Evolutionary conservation across 1,140 invertebrate species (phyloP).

Genomic region (Pygmarrhopalites habei): DNA sequence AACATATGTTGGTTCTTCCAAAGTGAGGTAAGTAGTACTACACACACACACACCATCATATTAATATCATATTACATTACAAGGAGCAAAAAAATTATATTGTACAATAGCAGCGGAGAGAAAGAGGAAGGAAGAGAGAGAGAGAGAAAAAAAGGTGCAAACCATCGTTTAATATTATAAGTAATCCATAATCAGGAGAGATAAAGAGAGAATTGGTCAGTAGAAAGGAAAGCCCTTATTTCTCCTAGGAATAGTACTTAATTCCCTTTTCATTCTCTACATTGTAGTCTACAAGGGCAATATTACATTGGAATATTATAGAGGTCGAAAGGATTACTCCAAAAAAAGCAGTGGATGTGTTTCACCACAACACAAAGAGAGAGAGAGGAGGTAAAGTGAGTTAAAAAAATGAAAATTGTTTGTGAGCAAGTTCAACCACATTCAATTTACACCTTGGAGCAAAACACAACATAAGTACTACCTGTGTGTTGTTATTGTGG

Average conservation of each 20-base stretch:
- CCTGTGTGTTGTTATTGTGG: too few relatives aligned
- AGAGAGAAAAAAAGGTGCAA: neutral
- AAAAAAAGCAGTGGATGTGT: too few relatives aligned
- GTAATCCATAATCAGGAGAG: neutral
- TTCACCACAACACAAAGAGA: too few relatives aligned
- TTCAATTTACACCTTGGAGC: conserved; percentile 33
- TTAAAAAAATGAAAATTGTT: conserved; percentile 9
- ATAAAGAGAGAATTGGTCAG: too few relatives aligned
- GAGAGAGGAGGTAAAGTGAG: conserved; percentile 2
- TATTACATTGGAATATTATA: too few relatives aligned
- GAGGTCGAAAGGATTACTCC: too few relatives aligned
- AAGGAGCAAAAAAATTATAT: neutral
- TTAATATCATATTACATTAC: too few relatives aligned
- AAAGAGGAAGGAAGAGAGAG: neutral
- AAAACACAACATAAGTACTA: conserved; percentile 16
- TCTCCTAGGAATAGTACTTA: too few relatives aligned
- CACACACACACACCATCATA: too few relatives aligned
- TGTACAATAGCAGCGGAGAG: neutral
- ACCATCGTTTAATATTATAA: neutral
- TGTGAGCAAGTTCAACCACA: conserved; percentile 15
- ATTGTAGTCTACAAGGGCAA: too few relatives aligned
- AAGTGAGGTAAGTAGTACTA: neutral
- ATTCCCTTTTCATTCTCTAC: too few relatives aligned
- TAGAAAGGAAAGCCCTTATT: too few relatives aligned
- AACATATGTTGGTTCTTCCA: neutral